phyloP scores from a whole-genome alignment of 1,140 invertebrate genomes.

The Colletes gigas region DNA sequence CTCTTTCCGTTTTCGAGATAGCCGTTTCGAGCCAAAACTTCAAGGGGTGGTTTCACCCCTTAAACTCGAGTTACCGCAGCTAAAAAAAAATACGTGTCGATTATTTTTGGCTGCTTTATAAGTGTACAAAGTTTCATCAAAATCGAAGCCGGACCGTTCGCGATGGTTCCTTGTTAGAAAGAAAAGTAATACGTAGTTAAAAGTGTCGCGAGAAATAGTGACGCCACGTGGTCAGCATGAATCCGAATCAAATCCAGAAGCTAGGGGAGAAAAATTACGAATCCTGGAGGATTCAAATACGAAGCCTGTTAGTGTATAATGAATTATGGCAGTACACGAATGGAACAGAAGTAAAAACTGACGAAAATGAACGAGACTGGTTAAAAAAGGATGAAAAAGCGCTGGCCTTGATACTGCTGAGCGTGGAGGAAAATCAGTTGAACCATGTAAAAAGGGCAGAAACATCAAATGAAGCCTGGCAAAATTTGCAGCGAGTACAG shows the following conservation, averaged over 20 bases:
- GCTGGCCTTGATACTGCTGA: not conserved
- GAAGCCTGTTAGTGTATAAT: not conserved
- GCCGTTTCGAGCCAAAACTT: too few species aligned
- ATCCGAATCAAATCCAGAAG: not conserved
- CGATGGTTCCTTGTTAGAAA: too few species aligned
- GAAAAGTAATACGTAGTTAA: too few species aligned
- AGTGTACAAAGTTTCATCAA: too few species aligned
- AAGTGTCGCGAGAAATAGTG: too few species aligned
- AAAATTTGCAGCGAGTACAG: not conserved
- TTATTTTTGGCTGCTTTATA: too few species aligned
- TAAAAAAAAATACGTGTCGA: too few species aligned
- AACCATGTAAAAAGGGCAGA: slow-evolving; percentile 7
- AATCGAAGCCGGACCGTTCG: too few species aligned
- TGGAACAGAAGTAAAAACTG: not conserved
- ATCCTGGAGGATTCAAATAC: not conserved
- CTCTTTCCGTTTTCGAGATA: too few species aligned
- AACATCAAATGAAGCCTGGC: not conserved
- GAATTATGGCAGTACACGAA: not conserved
- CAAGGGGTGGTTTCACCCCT: too few species aligned
- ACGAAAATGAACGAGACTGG: not conserved
- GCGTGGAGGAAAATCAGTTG: not conserved
- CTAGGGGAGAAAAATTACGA: not conserved
- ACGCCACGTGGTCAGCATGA: too few species aligned
- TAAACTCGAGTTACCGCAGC: too few species aligned
- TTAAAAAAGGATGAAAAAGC: not conserved